Evolutionary conservation across 2,797 vertebrate genomes (phyloP), one percentile per base, ranked within the genome.

Genomic region (Epinephelus awoara): DNA sequence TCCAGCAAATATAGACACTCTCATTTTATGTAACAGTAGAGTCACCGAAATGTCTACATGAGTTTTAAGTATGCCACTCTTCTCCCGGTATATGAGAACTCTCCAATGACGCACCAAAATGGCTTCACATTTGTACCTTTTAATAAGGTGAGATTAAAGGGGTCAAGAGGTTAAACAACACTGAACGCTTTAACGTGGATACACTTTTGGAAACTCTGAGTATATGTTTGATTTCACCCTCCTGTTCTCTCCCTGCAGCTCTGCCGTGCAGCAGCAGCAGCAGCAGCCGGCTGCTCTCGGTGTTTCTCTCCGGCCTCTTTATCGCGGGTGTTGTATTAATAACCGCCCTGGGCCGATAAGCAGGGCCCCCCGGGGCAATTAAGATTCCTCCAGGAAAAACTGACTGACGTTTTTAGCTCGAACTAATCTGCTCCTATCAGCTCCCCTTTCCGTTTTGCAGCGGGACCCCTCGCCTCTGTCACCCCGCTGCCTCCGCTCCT

Each of bases 371-470:
- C 67, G 72, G 87, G 84, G 85, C 93, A 93, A 95, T 95, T 95
- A 95, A 96, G 93, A 95, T 95, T 94, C 95, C 93, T 92, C 67
- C 69, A 86, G 85, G 81, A 91, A 93, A 49, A 93, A 91, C 90
- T 81, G 80, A 80, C 62, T 69, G 91, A 92, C 92, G 89, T 91
- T 93, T 93, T 92, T 93, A 93, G 92, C 90, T 65, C 78, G 73
- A 72, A 59, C 82, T 87, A 91, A 95, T 95, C 94, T 89, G 80
- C 80, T 89, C 51, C 88, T 94, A 93, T 94, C 94, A 91, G 89
- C 82, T 85, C 89, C 81, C 67, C 85, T 90, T 92, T 92, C 90
- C 88, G 89, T 89, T 93, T 88, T 90, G 67, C 75, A 83, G 74
- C 78, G 76, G 76, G 82, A 85, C 79, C 86, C 73, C 66, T 81